These are phyloP conservation scores for Oncopeltus fasciatus DNA, from an alignment of 1,140 invertebrate species.

Conservation along the genomic window DNA sequence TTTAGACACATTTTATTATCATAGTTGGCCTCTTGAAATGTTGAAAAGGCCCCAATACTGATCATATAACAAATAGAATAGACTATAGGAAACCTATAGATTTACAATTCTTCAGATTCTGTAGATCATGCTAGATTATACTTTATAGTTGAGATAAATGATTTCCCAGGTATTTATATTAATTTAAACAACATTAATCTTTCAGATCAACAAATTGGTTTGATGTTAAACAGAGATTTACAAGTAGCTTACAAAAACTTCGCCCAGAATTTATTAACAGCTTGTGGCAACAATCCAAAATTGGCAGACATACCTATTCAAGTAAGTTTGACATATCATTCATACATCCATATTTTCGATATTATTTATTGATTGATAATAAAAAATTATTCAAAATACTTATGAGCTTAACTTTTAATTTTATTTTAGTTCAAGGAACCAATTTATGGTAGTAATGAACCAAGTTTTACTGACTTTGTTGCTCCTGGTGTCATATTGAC, in stretches of 20 bases:
- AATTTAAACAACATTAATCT: conserved; percentile 14
- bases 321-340: too few relatives aligned
- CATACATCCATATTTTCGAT: too few relatives aligned
- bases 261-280: conserved; percentile 46
- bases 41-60: too few relatives aligned
- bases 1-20: too few relatives aligned
- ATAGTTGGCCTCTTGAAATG: too few relatives aligned
- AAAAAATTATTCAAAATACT: not conserved
- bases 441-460: conserved; percentile 67
- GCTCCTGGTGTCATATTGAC: conserved; percentile 84
- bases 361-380: too few relatives aligned
- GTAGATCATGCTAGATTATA: too few relatives aligned
- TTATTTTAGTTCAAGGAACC: conserved; percentile 55
- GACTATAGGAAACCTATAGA: too few relatives aligned
- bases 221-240: conserved; percentile 59
- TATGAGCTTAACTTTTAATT: not conserved
- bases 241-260: conserved; percentile 59
- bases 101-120: too few relatives aligned
- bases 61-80: too few relatives aligned
- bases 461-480: conserved; percentile 87
- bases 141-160: too few relatives aligned
- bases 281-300: conserved; percentile 61
- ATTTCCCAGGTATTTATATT: not conserved
- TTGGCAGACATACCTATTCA: conserved; percentile 69
- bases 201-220: conserved; percentile 81